Evolutionary conservation across 2,113 vertebrate species (phyloP).

Genomic region (Pardalotus punctatus): DNA sequence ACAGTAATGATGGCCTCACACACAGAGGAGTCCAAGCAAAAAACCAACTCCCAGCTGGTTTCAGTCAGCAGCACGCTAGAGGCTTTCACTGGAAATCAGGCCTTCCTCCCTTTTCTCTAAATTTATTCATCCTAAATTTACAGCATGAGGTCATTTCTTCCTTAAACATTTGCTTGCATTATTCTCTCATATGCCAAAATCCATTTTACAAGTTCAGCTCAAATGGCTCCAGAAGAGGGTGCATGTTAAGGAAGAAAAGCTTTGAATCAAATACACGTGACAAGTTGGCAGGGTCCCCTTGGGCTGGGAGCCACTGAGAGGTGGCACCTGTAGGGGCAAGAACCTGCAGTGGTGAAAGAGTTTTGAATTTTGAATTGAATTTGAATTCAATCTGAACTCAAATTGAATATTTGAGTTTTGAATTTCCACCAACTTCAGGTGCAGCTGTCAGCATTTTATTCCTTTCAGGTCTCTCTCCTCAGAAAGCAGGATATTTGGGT

Average conservation of each 20-base stretch:
- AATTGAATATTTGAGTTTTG: background rate
- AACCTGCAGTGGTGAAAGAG: background rate
- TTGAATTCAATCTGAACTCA: too few species aligned
- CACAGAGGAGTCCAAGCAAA: background rate
- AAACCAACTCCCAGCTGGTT: background rate
- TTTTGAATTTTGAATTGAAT: too few species aligned
- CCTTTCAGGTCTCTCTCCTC: background rate
- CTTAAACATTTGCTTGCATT: background rate
- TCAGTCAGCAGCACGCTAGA: background rate
- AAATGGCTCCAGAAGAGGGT: background rate
- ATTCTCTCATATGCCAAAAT: background rate
- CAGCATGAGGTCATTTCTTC: background rate
- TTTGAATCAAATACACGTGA: background rate
- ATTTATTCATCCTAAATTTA: background rate
- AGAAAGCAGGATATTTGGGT: background rate
- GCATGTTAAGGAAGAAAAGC: background rate
- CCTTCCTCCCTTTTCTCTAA: background rate
- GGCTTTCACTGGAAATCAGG: background rate
- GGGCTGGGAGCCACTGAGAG: background rate
- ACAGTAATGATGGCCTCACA: background rate
- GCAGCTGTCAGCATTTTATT: background rate
- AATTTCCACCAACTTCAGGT: background rate
- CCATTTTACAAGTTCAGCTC: background rate
- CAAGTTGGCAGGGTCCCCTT: background rate
- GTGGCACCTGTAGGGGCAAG: background rate